These are phyloP conservation scores for Noturus placidus DNA, from an alignment of 2,113 vertebrate species.

Conservation along the genomic window DNA sequence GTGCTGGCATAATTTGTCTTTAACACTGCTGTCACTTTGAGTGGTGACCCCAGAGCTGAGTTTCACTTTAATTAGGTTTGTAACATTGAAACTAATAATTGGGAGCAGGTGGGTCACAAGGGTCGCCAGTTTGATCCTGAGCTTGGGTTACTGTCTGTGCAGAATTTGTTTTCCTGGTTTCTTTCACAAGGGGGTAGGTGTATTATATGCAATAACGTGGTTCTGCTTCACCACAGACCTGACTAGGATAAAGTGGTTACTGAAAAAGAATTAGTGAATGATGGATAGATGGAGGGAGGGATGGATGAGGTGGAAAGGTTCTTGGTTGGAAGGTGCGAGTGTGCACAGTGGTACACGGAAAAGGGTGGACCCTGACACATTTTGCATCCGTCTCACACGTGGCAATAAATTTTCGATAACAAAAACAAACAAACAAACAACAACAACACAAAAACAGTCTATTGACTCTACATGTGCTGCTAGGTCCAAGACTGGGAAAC, in stretches of 20 bases:
- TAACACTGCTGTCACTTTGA: neutral
- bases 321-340: conserved; percentile 15
- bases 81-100: conserved; percentile 1
- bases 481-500: neutral
- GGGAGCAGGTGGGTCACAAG: neutral
- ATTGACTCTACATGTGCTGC: neutral
- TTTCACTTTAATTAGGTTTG: conserved; percentile 28
- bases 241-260: neutral
- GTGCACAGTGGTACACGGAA: neutral
- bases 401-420: neutral
- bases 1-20: conserved; percentile 13
- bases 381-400: neutral
- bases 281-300: neutral
- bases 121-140: neutral
- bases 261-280: neutral
- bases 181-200: neutral
- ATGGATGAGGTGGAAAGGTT: conserved; percentile 8
- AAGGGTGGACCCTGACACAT: neutral
- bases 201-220: neutral
- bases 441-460: too few species aligned
- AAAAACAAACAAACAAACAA: too few species aligned
- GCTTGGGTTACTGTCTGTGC: neutral
- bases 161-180: conserved; percentile 17
- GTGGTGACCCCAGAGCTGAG: neutral
- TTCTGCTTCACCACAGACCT: neutral